Evolutionary conservation across 2,797 vertebrate genomes (phyloP).

Genomic region (Hafferia zeledoni): DNA sequence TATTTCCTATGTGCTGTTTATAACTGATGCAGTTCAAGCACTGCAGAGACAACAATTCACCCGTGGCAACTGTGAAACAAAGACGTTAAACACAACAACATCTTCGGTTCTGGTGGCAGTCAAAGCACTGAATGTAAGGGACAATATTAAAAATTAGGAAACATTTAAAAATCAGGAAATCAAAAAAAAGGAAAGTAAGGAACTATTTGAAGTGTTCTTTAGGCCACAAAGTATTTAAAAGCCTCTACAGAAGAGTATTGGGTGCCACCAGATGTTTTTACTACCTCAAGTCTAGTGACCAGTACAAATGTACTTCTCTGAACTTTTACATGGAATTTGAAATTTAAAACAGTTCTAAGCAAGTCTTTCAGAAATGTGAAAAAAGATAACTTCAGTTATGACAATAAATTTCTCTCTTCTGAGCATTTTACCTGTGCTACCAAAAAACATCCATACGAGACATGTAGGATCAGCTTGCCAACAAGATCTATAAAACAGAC

Average conservation of each 20-base stretch:
- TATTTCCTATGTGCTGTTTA: fast-evolving
- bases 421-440: neutral
- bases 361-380: neutral
- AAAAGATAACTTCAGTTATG: neutral
- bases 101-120: neutral
- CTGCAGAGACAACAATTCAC: neutral
- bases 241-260: neutral
- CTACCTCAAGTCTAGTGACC: neutral
- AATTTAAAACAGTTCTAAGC: neutral
- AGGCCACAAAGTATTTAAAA: neutral
- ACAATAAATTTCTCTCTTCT: neutral
- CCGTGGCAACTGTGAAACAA: neutral
- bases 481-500: neutral
- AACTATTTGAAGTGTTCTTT: neutral
- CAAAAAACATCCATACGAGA: neutral
- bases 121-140: neutral
- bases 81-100: neutral
- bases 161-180: neutral
- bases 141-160: neutral
- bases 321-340: neutral
- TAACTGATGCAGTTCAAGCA: neutral
- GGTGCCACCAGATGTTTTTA: neutral
- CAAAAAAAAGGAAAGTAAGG: neutral
- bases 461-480: neutral
- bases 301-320: neutral